Evolutionary conservation across 2,888 invertebrate genomes (phyloP).

Genomic region (Parasteatoda lunata): DNA sequence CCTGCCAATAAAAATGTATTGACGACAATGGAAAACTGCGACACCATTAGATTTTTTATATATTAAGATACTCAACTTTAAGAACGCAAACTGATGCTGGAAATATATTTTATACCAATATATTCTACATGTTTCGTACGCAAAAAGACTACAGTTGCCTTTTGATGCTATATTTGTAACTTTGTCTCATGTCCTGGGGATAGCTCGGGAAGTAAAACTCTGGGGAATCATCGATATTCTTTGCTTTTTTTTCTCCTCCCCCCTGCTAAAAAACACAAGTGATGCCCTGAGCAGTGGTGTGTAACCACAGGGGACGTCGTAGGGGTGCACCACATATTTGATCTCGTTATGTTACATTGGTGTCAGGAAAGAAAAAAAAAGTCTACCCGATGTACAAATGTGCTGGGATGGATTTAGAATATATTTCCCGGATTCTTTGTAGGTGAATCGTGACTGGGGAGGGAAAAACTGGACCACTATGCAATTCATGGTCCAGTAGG

Average conservation of each 20-base stretch:
- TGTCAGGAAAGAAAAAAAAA: neutral
- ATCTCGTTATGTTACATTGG: conserved; percentile 23
- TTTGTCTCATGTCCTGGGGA: neutral
- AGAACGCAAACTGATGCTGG: too few species aligned
- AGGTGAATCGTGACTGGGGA: neutral
- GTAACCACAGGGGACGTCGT: neutral
- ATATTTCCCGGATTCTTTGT: neutral
- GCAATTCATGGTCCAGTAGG: neutral
- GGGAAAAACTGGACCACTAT: neutral
- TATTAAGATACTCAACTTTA: too few species aligned
- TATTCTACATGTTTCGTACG: too few species aligned
- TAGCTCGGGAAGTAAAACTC: neutral
- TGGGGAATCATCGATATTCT: conserved; percentile 10
- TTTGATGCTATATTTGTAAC: neutral
- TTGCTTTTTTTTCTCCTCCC: neutral
- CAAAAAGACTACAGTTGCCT: too few species aligned
- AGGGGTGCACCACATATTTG: conserved; percentile 13
- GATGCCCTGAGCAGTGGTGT: neutral
- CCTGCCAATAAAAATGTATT: too few species aligned
- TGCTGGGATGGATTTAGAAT: neutral
- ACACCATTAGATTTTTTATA: too few species aligned
- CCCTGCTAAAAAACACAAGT: conserved; percentile 12
- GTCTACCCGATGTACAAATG: neutral
- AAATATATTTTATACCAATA: too few species aligned
- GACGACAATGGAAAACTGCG: too few species aligned